Base-by-base conservation (phyloP, 2,797 vertebrate genomes). In the Staurois parvus region DNA sequence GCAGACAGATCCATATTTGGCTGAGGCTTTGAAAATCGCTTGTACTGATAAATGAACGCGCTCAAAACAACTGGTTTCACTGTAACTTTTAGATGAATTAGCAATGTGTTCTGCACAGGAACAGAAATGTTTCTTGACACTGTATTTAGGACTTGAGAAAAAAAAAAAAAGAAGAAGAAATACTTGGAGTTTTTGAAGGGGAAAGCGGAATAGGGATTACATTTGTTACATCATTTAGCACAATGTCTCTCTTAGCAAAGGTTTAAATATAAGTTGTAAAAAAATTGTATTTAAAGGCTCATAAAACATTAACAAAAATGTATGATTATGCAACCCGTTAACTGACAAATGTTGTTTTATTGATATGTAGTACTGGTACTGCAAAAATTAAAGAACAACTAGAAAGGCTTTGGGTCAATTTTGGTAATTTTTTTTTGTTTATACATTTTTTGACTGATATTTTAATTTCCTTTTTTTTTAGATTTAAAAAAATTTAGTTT, bases 41-140 rank as follows among this genome's bases (percentile, higher is more conserved):
- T 78, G 83, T 85, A 91, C 87, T 92, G 90, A 91, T 84, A 90
- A 91, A 92, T 89, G 88, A 88, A 87, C 73, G 88, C 88, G 70
- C 76, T 88, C 79, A 68, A 90, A 87, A 90, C 87, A 86, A 88
- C 45, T 80, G 88, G 72, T 86, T 37, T 67, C 76, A 81, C 9
- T 72, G 76, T 80, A 87, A 84, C 89, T 91, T 90, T 88, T 76
- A 81, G 85, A 87, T 87, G 81, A 87, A 87, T 87, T 87, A 83
- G 85, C 76, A 87, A 87, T 83, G 85, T 68, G 66, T 83, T 79
- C 81, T 74, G 69, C 48, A 10, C 30, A 73, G 76, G 52, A 87
- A 75, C 80, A 56, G 32, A 79, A 83, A 67, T 21, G 29, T 40
- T 72, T 32, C 34, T 83, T 83, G 75, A 79, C 72, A 26, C 34